Evolutionary conservation across 2,113 vertebrate species (phyloP).

Genomic region (Paraplagusia blochii): DNA sequence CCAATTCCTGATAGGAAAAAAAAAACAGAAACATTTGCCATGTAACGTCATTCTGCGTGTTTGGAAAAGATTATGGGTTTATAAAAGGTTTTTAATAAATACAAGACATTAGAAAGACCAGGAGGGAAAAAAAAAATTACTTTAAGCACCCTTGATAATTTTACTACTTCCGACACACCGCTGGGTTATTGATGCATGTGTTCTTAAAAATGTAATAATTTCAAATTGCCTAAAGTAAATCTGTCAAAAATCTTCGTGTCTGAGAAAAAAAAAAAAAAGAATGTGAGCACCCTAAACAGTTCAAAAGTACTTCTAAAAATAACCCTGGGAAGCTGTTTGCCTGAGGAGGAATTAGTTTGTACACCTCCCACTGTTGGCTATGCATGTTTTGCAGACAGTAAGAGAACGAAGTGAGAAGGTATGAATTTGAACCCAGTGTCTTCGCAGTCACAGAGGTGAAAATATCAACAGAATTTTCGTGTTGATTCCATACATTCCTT

Average conservation of each 20-base stretch:
- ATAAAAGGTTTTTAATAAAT: no score
- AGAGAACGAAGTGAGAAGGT: slow-evolving; percentile 15
- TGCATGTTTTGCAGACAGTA: slow-evolving; percentile 40
- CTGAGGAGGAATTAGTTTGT: slow-evolving; percentile 28
- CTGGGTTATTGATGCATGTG: no score
- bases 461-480: slow-evolving; percentile 43
- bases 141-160: no score
- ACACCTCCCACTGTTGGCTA: slow-evolving; percentile 16
- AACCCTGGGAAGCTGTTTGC: slow-evolving; percentile 34
- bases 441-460: slow-evolving; percentile 22
- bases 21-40: no score
- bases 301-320: slow-evolving; percentile 52
- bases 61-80: no score
- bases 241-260: not conserved
- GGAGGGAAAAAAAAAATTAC: no score
- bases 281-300: slow-evolving; percentile 58
- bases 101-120: no score
- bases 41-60: no score
- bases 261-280: slow-evolving; percentile 14
- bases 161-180: no score
- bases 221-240: no score
- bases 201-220: no score
- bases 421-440: slow-evolving; percentile 22
- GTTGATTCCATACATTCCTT: slow-evolving; percentile 49
- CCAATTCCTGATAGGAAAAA: no score